phyloP scores from a whole-genome alignment of 2,113 vertebrate genomes.

The Corydoras sp. region DNA sequence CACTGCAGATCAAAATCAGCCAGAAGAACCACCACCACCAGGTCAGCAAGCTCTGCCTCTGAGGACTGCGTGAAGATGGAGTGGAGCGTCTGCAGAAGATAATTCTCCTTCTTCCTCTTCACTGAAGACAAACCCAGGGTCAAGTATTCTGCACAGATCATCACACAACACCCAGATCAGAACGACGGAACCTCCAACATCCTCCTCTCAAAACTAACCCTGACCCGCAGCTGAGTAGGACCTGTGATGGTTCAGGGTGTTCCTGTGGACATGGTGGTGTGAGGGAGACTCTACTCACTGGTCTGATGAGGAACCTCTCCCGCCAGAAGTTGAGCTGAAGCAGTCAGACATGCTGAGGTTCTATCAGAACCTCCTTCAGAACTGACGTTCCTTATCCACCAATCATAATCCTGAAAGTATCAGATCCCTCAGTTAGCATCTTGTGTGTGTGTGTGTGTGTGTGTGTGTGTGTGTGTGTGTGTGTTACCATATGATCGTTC shows the following conservation, averaged over 20 bases:
- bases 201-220: not conserved
- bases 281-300: conserved; percentile 2
- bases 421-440: not conserved
- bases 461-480: not conserved
- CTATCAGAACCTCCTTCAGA: not conserved
- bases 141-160: conserved; percentile 63
- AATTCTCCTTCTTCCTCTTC: conserved; percentile 54
- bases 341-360: not conserved
- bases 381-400: conserved; percentile 1
- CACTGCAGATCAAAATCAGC: conserved; percentile 61
- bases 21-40: conserved; percentile 80
- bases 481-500: conserved; percentile 1
- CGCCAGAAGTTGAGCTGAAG: not conserved
- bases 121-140: conserved; percentile 68
- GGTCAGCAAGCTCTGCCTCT: conserved; percentile 61
- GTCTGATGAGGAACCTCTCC: not conserved
- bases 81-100: conserved; percentile 68
- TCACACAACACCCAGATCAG: not conserved
- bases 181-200: not conserved
- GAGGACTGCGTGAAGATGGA: conserved; percentile 76
- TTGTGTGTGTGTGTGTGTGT: not conserved
- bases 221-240: too few relatives aligned
- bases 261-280: too few relatives aligned
- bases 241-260: not conserved
- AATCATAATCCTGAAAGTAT: conserved; percentile 4